Evolutionary conservation across 2,888 invertebrate species (phyloP).

Genomic region (Meiosimyza platycephala): DNA sequence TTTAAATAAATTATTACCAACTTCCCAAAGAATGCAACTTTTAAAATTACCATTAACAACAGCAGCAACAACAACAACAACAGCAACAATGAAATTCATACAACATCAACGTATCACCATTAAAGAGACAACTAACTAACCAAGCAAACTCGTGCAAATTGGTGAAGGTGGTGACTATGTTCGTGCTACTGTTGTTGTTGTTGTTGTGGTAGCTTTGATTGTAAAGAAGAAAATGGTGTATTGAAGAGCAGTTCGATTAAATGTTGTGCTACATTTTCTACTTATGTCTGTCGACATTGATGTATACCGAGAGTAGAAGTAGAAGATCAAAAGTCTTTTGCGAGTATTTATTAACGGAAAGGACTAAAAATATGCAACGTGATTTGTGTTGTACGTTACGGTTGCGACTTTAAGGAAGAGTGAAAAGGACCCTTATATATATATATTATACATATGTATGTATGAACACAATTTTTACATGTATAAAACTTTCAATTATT

Average conservation of each 20-base stretch:
- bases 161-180: slow-evolving; percentile 24
- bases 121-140: background rate
- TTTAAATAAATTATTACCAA: slow-evolving; percentile 63
- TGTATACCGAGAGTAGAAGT: too few species aligned
- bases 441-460: too few species aligned
- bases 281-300: background rate
- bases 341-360: too few species aligned
- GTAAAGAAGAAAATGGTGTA: background rate
- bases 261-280: background rate
- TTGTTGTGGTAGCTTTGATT: slow-evolving; percentile 24
- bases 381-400: too few species aligned
- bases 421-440: too few species aligned
- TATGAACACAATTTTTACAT: too few species aligned
- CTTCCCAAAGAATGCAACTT: slow-evolving; percentile 25
- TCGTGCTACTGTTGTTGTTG: slow-evolving; percentile 10
- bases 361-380: too few species aligned
- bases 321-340: too few species aligned
- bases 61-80: slow-evolving; percentile 3
- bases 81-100: slow-evolving; percentile 3
- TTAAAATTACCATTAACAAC: slow-evolving; percentile 19
- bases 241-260: too few species aligned
- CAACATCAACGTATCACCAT: slow-evolving; percentile 7
- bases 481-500: background rate
- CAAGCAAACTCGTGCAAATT: slow-evolving; percentile 30
- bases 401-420: too few species aligned